Base-by-base conservation (phyloP, 1,140 invertebrate species). In the Drosophila mauritiana region DNA sequence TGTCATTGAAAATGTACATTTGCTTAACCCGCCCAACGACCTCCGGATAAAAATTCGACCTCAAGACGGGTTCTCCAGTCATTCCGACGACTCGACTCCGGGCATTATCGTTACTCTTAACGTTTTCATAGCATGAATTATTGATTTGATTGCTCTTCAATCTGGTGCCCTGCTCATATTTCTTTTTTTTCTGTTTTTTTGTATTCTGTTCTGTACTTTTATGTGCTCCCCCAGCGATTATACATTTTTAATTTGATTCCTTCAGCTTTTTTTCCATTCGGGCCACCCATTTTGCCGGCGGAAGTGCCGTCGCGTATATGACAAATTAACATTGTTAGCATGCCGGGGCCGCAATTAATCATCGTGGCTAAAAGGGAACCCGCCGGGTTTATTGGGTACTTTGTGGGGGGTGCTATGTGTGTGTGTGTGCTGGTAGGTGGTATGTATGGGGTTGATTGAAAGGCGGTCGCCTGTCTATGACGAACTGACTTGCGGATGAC, bases 161-260 rank as follows among this genome's bases (percentile, higher is more conserved):
- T 51, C 48, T 72, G 42, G 52, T 59, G 45, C 39, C 40, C 42
- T 27, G 8, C 31, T 34, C 25, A 6, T 40, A 6, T 54, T 11
- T 20, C 13, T 10, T n/a, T 36, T 11, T 40, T 12, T 54, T 20
- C 20, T 7, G 7, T 17, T 3, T 5, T 5, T 15, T 10, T 25
- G 37, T 13, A n/a, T 13, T 34, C 3, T 43, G 3, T 13, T 13
- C 12, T 15, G 5, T 15, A n/a, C 12, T 17, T 59, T 15, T 51
- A 15, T 25, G 17, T 27, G 17, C 43, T 59, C 64, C 59, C 27
- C 54, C 56, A 78, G 84, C 76, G 84, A 88, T 89, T 89, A 89
- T 88, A 89, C 79, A 88, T 88, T 88, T 89, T 88, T 89, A 86
- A 86, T 86, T 88, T 88, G 83, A 89, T 88, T 88, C 70, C 75